Evolutionary conservation across 1,140 invertebrate species (phyloP), one percentile per base, ranked within the genome.

Genomic region (Homalodisca vitripennis): DNA sequence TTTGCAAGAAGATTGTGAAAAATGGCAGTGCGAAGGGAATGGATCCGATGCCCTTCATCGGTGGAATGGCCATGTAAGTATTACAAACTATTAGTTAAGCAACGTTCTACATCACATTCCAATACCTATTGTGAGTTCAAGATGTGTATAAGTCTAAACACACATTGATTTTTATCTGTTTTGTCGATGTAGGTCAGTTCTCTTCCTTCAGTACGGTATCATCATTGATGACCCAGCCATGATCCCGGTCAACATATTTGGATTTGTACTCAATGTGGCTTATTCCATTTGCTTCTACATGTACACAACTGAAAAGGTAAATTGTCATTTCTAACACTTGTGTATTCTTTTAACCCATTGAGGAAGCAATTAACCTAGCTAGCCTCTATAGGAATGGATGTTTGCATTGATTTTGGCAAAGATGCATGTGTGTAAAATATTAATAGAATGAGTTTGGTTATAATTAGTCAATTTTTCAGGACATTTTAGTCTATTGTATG

Each of bases 11-110:
- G 71, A 89, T 92, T 69, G 83, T 87, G 31, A 85, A 87, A 72
- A 86, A 87, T 75, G 83, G 84, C 29, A 84, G 79, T 74, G 86
- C 89, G 13, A 79, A 83, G 71, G 84, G 85, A 70, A 81, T 86
- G 67, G 84, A 86, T 62, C 79, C 88, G 30, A 86, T 86, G 75
- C 88, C 89, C 1, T 91, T 93, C 79, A 73, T 91, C 47, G 89
- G 89, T 48, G 89, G 89, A 79, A 74, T 89, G 75, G 84, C 86
- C 72, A 85, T 93, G 91, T 92, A 79, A 87, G 88, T 87, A 70
- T 41, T 41, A 41, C 34, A 41, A 41, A 41, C 6, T 17, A 41
- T 17, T 17, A 41, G 6, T n/a, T n/a, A n/a, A n/a, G n/a, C n/a
- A n/a, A n/a, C n/a, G n/a, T n/a, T n/a, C n/a, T n/a, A n/a, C n/a